These are phyloP conservation scores for Ctenomys sociabilis DNA, from an alignment of 2,113 vertebrate genomes.

Conservation along the genomic window DNA sequence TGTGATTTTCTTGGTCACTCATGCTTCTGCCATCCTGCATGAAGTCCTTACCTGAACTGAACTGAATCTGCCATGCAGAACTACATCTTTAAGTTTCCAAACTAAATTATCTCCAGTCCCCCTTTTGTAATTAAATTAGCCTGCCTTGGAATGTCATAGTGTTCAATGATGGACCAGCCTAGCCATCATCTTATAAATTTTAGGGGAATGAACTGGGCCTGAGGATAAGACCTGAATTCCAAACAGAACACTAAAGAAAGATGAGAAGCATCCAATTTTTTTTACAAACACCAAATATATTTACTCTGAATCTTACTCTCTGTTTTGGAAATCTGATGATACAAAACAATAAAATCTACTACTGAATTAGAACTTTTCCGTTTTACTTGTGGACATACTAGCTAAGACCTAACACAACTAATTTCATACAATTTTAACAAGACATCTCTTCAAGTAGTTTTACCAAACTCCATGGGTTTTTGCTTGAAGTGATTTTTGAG, in stretches of 20 bases:
- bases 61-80: not conserved
- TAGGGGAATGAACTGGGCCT: not conserved
- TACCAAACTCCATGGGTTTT: not conserved
- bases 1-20: not conserved
- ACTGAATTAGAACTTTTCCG: not conserved
- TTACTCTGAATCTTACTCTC: not conserved
- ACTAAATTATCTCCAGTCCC: not conserved
- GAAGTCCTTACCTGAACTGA: not conserved
- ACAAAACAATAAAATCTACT: not conserved
- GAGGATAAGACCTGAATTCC: not conserved
- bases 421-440: not conserved
- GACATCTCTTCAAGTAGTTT: not conserved
- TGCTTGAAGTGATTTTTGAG: not conserved
- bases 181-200: not conserved
- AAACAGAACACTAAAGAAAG: not conserved
- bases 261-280: not conserved
- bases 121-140: not conserved
- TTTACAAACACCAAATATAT: not conserved
- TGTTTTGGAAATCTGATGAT: not conserved
- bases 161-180: not conserved
- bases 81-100: not conserved
- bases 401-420: not conserved
- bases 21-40: too few relatives aligned
- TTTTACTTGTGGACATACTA: not conserved
- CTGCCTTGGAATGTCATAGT: not conserved